Conservation (phyloP, 2,797 vertebrate species). For the Eulemur rubriventer region DNA sequence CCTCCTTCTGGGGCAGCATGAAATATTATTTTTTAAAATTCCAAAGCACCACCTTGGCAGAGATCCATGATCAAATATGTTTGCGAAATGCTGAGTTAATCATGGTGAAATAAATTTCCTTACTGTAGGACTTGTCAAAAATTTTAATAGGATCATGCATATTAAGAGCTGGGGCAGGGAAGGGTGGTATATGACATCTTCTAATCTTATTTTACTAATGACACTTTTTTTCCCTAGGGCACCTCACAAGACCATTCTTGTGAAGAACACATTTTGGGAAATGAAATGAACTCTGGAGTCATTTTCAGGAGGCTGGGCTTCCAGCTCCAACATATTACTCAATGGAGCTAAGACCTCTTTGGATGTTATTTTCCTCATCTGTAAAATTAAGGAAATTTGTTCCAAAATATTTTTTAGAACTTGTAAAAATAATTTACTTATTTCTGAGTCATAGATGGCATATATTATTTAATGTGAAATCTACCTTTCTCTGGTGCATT, state of each 20-base stretch:
- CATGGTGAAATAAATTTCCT: conserved; percentile 4
- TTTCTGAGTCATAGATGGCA: conserved; percentile 3
- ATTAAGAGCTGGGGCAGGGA: not conserved
- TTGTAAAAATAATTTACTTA: conserved; percentile 29
- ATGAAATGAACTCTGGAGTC: not conserved
- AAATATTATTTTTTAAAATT: conserved; percentile 24
- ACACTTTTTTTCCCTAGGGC: not conserved
- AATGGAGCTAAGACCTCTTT: not conserved
- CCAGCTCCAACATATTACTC: not conserved
- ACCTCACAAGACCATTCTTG: not conserved
- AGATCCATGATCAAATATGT: not conserved
- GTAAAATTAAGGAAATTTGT: conserved; percentile 30
- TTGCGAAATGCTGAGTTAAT: conserved; percentile 7
- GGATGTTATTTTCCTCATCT: not conserved
- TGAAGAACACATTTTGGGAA: not conserved
- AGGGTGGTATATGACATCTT: not conserved
- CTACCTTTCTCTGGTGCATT: not conserved
- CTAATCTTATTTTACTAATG: not conserved
- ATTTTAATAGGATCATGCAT: not conserved
- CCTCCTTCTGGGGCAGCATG: not conserved
- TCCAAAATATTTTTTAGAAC: not conserved
- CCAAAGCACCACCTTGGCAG: not conserved
- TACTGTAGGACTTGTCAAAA: not conserved
- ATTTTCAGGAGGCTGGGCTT: not conserved
- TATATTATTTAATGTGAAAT: not conserved